These are phyloP conservation scores for Lipophrys pholis DNA, from an alignment of 2,113 vertebrate species.

Conservation along the genomic window DNA sequence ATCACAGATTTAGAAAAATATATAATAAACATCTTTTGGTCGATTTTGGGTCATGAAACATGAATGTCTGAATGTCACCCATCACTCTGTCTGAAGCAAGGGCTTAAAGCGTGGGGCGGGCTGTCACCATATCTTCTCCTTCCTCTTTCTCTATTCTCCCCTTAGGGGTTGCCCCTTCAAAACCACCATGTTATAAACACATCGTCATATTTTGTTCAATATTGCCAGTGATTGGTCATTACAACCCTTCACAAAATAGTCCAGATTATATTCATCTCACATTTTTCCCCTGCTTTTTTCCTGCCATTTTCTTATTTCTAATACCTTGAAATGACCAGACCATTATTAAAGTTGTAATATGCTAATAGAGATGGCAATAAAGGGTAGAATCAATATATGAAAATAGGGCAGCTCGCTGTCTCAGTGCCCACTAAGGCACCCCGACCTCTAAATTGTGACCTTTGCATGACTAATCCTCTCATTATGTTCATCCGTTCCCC, in stretches of 20 bases:
- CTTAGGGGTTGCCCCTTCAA: too few relatives aligned
- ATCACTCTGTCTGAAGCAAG: too few relatives aligned
- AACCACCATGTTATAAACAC: too few relatives aligned
- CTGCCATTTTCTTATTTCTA: background rate
- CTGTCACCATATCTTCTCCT: too few relatives aligned
- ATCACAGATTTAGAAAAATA: too few relatives aligned
- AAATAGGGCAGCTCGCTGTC: slow-evolving; percentile 42
- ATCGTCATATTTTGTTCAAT: too few relatives aligned
- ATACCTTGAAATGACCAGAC: slow-evolving; percentile 13
- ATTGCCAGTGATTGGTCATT: too few relatives aligned
- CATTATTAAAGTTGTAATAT: slow-evolving; percentile 48
- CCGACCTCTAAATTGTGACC: slow-evolving; percentile 77
- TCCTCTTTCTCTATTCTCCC: too few relatives aligned
- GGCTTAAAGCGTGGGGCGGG: too few relatives aligned
- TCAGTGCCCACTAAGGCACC: slow-evolving; percentile 61
- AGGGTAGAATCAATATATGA: slow-evolving; percentile 51
- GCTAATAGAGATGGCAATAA: slow-evolving; percentile 48
- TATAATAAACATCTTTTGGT: too few relatives aligned
- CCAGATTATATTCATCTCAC: slow-evolving; percentile 3
- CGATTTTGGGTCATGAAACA: too few relatives aligned
- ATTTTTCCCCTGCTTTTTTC: background rate
- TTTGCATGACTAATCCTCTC: slow-evolving; percentile 80
- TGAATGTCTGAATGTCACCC: too few relatives aligned
- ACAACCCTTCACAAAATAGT: background rate
- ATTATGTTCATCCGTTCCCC: slow-evolving; percentile 74